Percentiles rank a stretch among this genome's conserved stretches.
Evolutionary conservation across 2,888 invertebrate species (phyloP).

Genomic region (Saturnia pavonia): DNA sequence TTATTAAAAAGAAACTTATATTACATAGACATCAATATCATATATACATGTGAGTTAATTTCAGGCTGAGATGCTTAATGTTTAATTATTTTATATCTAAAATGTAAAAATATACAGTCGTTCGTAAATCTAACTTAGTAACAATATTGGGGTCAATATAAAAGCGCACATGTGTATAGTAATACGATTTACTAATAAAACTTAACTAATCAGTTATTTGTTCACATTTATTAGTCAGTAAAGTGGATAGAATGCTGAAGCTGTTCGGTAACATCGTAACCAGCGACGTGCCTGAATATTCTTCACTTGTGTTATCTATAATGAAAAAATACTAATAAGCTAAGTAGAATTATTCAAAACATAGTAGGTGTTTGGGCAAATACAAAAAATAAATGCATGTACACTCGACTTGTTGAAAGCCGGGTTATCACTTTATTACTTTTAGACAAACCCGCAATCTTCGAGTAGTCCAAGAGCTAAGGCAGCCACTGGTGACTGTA

Average conservation of each 20-base stretch:
- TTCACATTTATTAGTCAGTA: background rate
- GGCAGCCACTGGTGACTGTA: background rate
- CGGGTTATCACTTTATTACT: background rate
- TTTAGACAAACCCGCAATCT: background rate
- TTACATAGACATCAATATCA: conserved; percentile 5
- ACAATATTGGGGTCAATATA: conserved; percentile 6
- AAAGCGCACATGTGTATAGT: background rate
- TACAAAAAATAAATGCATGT: too few relatives aligned
- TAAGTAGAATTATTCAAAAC: background rate
- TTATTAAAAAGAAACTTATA: conserved; percentile 11
- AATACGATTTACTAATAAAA: conserved; percentile 4
- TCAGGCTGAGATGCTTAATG: conserved; percentile 5
- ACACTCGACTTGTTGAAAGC: background rate
- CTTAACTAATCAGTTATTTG: background rate
- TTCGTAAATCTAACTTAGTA: conserved; percentile 8
- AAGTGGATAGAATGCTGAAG: background rate
- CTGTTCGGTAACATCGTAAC: too few relatives aligned
- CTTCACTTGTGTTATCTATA: background rate
- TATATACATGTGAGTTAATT: conserved; percentile 1
- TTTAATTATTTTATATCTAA: conserved; percentile 7
- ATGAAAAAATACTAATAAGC: background rate
- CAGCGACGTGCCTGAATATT: background rate
- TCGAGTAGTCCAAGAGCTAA: background rate
- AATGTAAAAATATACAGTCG: conserved; percentile 1
- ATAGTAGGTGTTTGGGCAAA: background rate